Conservation (phyloP, 1,140 invertebrate species). For the Pachypeltis micranthus region DNA sequence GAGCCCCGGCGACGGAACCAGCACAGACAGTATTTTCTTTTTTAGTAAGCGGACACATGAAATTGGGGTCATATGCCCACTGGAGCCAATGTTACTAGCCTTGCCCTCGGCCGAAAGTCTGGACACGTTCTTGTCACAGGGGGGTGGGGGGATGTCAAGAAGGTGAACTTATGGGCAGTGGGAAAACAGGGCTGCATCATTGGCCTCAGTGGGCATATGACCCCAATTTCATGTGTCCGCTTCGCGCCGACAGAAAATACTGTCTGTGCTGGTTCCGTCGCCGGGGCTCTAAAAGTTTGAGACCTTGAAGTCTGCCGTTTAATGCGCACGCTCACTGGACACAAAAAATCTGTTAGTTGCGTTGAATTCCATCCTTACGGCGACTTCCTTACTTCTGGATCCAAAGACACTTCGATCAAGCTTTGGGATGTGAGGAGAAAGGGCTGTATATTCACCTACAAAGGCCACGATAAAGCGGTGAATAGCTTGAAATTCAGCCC, state of each 20-base stretch:
- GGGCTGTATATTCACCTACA: slow-evolving; percentile 81
- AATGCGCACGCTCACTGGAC: slow-evolving; percentile 81
- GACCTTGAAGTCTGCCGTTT: slow-evolving; percentile 89
- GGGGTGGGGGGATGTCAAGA: slow-evolving; percentile 92
- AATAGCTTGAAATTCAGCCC: slow-evolving; percentile 93
- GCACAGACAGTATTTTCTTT: slow-evolving; percentile 91
- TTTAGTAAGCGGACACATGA: slow-evolving; percentile 90
- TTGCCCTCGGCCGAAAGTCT: slow-evolving; percentile 82
- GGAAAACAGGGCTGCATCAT: slow-evolving; percentile 91
- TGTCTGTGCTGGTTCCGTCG: slow-evolving; percentile 86
- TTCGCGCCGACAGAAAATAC: slow-evolving; percentile 91
- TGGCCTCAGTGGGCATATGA: slow-evolving; percentile 86
- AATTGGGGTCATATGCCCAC: slow-evolving; percentile 80
- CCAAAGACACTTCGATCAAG: slow-evolving; percentile 81
- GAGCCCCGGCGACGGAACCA: slow-evolving; percentile 79
- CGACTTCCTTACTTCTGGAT: slow-evolving; percentile 84
- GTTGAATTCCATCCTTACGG: slow-evolving; percentile 96
- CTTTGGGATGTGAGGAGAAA: slow-evolving; percentile 62
- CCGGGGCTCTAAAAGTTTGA: slow-evolving; percentile 91
- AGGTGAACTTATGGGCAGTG: slow-evolving; percentile 94
- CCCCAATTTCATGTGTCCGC: slow-evolving; percentile 84
- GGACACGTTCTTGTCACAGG: slow-evolving; percentile 88
- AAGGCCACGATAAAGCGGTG: slow-evolving; percentile 74
- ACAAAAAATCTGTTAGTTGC: slow-evolving; percentile 77
- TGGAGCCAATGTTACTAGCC: slow-evolving; percentile 75